Conservation (phyloP, 2,797 vertebrate genomes). For the Lerista edwardsae region DNA sequence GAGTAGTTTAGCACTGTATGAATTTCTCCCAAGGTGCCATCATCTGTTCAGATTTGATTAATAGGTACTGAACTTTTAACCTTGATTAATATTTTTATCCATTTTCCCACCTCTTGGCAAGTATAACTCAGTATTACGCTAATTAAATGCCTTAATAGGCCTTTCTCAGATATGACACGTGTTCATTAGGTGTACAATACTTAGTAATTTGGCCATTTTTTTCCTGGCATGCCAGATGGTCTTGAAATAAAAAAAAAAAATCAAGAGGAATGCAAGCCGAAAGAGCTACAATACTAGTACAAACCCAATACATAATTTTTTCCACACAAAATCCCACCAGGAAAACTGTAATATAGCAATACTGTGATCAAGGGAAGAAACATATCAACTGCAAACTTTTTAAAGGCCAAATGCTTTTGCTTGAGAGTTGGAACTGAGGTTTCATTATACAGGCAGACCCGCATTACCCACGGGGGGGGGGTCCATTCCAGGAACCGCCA, state of each 20-base stretch:
- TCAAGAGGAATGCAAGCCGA: conserved; percentile 34
- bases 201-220: conserved; percentile 31
- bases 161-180: conserved; percentile 28
- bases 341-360: background rate
- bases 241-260: no score
- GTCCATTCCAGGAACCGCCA: no score
- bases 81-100: conserved; percentile 60
- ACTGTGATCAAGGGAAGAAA: background rate
- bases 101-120: conserved; percentile 27
- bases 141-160: conserved; percentile 56
- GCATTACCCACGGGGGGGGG: no score
- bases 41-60: conserved; percentile 55
- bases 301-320: background rate
- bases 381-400: background rate
- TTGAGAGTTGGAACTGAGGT: background rate
- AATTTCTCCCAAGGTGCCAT: conserved; percentile 51
- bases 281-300: background rate
- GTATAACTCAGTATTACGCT: conserved; percentile 36
- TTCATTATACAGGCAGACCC: no score
- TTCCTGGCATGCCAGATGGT: conserved; percentile 34
- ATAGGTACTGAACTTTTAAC: conserved; percentile 57
- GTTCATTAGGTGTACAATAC: conserved; percentile 29
- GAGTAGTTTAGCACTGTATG: conserved; percentile 47
- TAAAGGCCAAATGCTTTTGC: background rate
- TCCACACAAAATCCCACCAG: no score